A percentile compares a stretch with the other conserved stretches of the same genome.
phyloP scores from a whole-genome alignment of 2,113 vertebrate genomes.

The Melanocharis versteri region DNA sequence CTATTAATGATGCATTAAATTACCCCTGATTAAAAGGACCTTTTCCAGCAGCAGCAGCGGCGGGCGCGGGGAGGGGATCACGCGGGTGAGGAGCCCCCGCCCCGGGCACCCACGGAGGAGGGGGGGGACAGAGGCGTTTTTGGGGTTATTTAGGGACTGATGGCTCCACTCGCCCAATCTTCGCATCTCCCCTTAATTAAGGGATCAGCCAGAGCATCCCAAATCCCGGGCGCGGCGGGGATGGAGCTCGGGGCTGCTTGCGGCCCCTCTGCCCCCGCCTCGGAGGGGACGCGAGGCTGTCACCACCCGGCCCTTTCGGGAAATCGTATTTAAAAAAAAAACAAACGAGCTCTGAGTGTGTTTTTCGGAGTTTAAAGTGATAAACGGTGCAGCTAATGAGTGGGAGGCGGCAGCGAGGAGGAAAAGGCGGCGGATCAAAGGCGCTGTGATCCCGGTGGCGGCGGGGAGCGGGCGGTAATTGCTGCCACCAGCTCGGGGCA shows the following conservation, averaged over 20 bases:
- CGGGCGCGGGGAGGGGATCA: not conserved
- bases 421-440: not conserved
- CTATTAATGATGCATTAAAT: constrained; percentile 38
- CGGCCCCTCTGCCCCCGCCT: not conserved
- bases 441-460: not conserved
- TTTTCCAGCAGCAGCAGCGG: not conserved
- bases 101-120: not conserved
- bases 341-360: rapidly evolving
- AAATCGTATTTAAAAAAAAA: not conserved
- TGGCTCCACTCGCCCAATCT: rapidly evolving
- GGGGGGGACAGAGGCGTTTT: not conserved
- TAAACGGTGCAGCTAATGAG: not conserved
- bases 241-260: not conserved
- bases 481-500: not conserved
- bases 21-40: constrained; percentile 49
- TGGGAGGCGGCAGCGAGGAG: not conserved
- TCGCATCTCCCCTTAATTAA: not conserved
- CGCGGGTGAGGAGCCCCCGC: not conserved
- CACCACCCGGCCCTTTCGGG: not conserved
- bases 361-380: not conserved
- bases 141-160: not conserved
- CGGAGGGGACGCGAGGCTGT: not conserved
- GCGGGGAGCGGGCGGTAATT: not conserved
- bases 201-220: not conserved
- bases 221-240: rapidly evolving